Percentiles rank a stretch among this genome's conserved stretches.
Evolutionary conservation across 1,140 invertebrate genomes (phyloP).

Genomic region (Bombus impatiens): DNA sequence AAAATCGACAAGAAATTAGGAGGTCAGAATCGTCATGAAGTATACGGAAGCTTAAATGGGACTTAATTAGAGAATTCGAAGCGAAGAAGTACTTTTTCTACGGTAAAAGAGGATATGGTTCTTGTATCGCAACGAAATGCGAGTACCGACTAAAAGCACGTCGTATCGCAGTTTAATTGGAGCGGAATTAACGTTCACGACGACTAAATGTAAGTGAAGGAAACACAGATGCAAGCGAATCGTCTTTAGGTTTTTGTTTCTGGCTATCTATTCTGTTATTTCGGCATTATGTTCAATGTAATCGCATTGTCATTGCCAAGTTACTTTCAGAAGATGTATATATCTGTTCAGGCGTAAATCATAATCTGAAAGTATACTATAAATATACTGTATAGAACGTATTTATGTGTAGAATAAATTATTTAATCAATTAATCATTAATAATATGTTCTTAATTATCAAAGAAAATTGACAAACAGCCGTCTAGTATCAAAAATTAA

Average conservation of each 20-base stretch:
- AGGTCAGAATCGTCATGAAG: neutral
- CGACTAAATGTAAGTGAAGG: constrained; percentile 59
- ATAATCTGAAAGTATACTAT: neutral
- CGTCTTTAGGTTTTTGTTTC: constrained; percentile 54
- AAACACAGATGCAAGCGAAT: constrained; percentile 26
- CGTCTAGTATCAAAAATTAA: neutral
- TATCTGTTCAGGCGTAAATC: neutral
- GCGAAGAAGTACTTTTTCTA: constrained; percentile 48
- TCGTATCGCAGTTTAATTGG: constrained; percentile 65
- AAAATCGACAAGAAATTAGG: constrained; percentile 35
- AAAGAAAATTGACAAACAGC: neutral
- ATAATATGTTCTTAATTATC: neutral
- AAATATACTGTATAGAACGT: neutral
- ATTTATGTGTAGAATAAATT: neutral
- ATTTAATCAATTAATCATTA: neutral
- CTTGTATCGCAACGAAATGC: constrained; percentile 62
- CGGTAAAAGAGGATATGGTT: constrained; percentile 53
- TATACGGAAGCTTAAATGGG: constrained; percentile 50
- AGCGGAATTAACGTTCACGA: constrained; percentile 64
- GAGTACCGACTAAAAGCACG: constrained; percentile 45
- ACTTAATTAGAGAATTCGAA: constrained; percentile 65
- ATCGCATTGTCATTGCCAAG: constrained; percentile 8
- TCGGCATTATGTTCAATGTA: constrained; percentile 8
- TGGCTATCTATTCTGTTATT: neutral
- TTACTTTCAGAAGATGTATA: neutral